Evolutionary conservation across 1,140 invertebrate species (phyloP).

Genomic region (Armadillidium nasatum): DNA sequence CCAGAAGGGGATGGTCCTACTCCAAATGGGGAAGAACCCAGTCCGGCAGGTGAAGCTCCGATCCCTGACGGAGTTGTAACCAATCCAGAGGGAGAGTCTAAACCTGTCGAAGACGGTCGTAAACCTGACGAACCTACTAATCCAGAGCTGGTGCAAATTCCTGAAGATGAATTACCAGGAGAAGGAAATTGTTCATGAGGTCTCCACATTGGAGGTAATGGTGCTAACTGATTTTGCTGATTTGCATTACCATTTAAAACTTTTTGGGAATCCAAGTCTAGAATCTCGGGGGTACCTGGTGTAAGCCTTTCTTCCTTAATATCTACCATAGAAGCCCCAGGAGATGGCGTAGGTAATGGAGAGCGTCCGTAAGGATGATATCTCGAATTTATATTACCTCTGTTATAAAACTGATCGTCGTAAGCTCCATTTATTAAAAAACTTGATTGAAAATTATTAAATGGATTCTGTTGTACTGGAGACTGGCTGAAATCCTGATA

Average conservation of each 20-base stretch:
- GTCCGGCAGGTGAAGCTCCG: conserved; percentile 17
- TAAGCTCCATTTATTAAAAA: conserved; percentile 58
- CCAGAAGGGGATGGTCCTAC: conserved; percentile 22
- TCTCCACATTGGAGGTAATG: conserved; percentile 42
- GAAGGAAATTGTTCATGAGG: conserved; percentile 40
- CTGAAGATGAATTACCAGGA: background rate
- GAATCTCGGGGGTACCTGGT: conserved; percentile 67
- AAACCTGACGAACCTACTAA: background rate
- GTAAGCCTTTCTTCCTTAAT: conserved; percentile 51
- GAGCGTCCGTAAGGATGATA: conserved; percentile 42
- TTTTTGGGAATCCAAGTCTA: conserved; percentile 83
- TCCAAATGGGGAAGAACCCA: conserved; percentile 27
- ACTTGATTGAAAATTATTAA: background rate
- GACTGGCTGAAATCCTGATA: conserved; percentile 32
- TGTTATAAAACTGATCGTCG: conserved; percentile 38
- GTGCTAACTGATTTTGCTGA: conserved; percentile 47
- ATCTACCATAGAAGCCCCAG: conserved; percentile 31
- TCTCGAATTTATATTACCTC: conserved; percentile 22
- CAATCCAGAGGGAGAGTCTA: background rate
- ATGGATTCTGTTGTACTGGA: conserved; percentile 20
- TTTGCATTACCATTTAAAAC: conserved; percentile 58
- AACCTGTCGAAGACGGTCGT: conserved; percentile 1
- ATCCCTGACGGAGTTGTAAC: background rate
- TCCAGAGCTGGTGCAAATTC: background rate
- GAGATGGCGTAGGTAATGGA: conserved; percentile 37